phyloP scores from a whole-genome alignment of 2,113 vertebrate genomes.

The Pyxicephalus adspersus region DNA sequence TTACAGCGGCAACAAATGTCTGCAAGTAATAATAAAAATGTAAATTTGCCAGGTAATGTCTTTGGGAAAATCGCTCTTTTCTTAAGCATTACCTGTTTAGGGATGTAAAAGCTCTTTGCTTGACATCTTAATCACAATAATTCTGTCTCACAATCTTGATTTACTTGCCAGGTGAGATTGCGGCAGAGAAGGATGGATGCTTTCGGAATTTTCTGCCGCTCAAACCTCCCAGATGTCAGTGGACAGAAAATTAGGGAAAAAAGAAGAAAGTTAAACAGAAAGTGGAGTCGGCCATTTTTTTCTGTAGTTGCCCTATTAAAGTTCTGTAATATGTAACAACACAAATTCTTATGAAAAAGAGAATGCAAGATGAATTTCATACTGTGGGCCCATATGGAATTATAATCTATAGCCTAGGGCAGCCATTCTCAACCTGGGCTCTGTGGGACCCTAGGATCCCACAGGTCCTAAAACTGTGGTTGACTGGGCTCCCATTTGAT shows the following conservation, averaged over 20 bases:
- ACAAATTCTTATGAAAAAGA: no score
- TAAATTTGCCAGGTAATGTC: conserved; percentile 40
- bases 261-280: no score
- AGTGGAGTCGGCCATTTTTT: no score
- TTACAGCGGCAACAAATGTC: conserved; percentile 18
- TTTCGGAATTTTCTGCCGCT: conserved; percentile 73
- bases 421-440: no score
- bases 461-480: no score
- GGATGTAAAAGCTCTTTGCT: conserved; percentile 63
- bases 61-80: background rate
- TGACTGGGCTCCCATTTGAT: no score
- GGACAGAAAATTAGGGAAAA: conserved; percentile 68
- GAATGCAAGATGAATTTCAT: no score
- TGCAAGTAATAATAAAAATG: conserved; percentile 40
- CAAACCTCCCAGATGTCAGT: background rate
- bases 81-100: conserved; percentile 52
- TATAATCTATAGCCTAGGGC: no score
- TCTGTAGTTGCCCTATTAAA: no score
- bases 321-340: no score
- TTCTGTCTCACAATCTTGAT: conserved; percentile 71
- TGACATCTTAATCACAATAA: conserved; percentile 73
- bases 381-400: no score
- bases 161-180: conserved; percentile 71
- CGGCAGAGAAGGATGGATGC: conserved; percentile 67
- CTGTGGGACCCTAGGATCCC: no score